These are phyloP conservation scores for Phoeniculus purpureus DNA, from an alignment of 2,797 vertebrate genomes.

Conservation along the genomic window DNA sequence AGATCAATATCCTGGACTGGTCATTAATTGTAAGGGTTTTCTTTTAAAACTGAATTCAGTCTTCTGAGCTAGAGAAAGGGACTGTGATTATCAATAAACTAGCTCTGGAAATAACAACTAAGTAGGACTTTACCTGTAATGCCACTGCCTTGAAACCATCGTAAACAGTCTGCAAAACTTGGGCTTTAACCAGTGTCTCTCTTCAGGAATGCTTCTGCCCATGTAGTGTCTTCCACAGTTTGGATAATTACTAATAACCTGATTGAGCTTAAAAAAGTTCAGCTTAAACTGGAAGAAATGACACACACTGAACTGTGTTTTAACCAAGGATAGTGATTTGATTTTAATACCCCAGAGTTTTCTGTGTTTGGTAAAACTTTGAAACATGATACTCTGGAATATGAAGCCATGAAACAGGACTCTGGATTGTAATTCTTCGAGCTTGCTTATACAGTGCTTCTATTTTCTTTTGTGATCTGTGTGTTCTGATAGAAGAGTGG, in stretches of 20 bases:
- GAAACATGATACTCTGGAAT: not conserved
- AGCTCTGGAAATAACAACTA: not conserved
- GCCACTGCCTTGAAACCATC: not conserved
- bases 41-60: not conserved
- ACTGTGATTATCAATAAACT: not conserved
- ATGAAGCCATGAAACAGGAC: not conserved
- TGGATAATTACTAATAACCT: not conserved
- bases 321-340: not conserved
- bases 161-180: not conserved
- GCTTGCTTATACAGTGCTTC: not conserved
- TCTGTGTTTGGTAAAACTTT: not conserved
- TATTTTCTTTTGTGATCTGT: not conserved
- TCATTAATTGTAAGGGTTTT: not conserved
- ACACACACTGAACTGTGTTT: not conserved
- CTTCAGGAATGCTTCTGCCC: not conserved
- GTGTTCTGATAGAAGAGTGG: not conserved
- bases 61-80: not conserved
- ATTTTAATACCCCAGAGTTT: not conserved
- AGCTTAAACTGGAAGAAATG: not conserved
- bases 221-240: not conserved
- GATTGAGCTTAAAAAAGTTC: not conserved
- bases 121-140: not conserved
- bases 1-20: not conserved
- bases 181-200: not conserved
- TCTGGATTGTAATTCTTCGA: not conserved